Conservation (phyloP, 2,113 vertebrate species). For the Coreoperca whiteheadi region DNA sequence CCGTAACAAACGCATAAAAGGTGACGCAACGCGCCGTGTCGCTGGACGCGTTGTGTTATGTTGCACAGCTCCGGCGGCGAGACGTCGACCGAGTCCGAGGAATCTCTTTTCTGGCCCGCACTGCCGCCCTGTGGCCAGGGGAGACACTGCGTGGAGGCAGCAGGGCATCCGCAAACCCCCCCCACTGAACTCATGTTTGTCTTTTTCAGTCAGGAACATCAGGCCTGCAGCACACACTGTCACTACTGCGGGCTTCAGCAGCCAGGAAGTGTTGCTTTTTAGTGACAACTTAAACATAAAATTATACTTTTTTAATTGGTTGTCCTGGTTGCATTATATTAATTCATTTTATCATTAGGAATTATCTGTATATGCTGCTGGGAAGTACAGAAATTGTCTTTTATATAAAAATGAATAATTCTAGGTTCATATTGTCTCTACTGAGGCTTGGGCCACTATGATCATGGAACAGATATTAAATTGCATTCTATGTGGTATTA, state of each 20-base stretch:
- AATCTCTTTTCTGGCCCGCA: constrained; percentile 1
- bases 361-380: neutral
- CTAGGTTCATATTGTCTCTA: neutral
- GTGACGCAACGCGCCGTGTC: constrained; percentile 47
- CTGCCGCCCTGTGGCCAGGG: constrained; percentile 53
- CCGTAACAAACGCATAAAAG: constrained; percentile 5
- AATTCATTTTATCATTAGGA: neutral
- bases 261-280: neutral
- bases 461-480: no score
- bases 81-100: constrained; percentile 25
- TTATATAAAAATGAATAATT: neutral
- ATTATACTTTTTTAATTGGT: neutral
- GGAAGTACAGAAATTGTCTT: neutral
- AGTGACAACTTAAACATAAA: neutral
- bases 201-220: neutral
- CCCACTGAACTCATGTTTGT: neutral
- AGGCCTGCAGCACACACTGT: neutral
- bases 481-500: neutral
- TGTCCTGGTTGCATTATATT: neutral
- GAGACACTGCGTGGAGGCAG: neutral
- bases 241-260: no score
- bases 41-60: constrained; percentile 45
- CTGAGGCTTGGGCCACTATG: neutral
- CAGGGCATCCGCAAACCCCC: neutral
- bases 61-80: constrained; percentile 25